A percentile compares a stretch with the other conserved stretches of the same genome.
These are phyloP conservation scores for Aurelia sp. DNA, from an alignment of 30 jellyfish, hydroid and myxozoan species.

Conservation along the genomic window DNA sequence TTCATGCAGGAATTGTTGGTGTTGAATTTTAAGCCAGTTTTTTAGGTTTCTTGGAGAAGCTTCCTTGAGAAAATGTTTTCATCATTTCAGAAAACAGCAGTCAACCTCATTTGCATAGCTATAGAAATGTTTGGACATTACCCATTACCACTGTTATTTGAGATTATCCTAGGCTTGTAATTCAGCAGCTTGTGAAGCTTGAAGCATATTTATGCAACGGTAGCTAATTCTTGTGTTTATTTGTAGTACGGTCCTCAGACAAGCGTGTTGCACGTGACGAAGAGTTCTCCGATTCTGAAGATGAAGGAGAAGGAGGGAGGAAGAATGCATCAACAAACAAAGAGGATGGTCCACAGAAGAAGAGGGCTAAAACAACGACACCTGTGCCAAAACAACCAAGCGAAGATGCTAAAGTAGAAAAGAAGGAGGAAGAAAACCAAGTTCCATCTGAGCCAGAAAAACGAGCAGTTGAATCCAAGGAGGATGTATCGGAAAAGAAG, in stretches of 20 bases:
- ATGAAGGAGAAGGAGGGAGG: conserved; percentile 92
- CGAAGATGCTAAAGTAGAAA: conserved; percentile 22
- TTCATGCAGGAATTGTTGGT: too few relatives aligned
- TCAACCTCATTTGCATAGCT: too few relatives aligned
- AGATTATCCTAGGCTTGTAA: too few relatives aligned
- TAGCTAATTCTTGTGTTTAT: background rate
- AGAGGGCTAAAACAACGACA: conserved; percentile 64
- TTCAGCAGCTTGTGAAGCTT: too few relatives aligned
- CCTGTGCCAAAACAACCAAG: conserved; percentile 39
- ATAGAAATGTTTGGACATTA: too few relatives aligned
- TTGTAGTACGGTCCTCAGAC: conserved; percentile 89
- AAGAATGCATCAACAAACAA: conserved; percentile 58
- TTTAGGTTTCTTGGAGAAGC: too few relatives aligned
- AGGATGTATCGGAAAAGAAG: conserved; percentile 12
- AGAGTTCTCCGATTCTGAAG: conserved; percentile 95
- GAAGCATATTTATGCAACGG: too few relatives aligned
- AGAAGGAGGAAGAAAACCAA: conserved; percentile 3
- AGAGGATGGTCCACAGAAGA: conserved; percentile 78
- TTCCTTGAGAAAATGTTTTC: too few relatives aligned
- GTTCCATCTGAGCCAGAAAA: conserved; percentile 32
- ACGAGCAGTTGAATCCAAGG: conserved; percentile 10
- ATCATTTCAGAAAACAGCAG: too few relatives aligned
- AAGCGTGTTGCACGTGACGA: conserved; percentile 90
- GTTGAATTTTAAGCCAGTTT: too few relatives aligned
- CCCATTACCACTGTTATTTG: too few relatives aligned